Conservation (phyloP, 2,888 invertebrate genomes). For the Apodemia hepburni region DNA sequence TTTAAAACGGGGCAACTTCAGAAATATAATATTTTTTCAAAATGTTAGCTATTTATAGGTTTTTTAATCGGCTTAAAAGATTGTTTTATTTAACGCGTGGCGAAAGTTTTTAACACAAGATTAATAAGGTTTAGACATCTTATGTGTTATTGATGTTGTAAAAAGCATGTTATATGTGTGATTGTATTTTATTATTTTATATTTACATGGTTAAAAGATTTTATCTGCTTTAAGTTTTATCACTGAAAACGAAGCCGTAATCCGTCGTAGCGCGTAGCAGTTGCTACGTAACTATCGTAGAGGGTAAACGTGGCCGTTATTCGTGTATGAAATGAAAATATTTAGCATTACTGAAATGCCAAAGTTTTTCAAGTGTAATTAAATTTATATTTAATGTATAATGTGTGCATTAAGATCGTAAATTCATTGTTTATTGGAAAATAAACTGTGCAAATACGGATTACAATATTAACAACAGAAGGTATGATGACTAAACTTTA, state of each 20-base stretch:
- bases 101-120: neutral
- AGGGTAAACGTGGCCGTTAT: conserved; percentile 32
- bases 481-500: conserved; percentile 14
- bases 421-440: neutral
- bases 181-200: neutral
- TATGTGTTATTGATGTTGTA: conserved; percentile 12
- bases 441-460: neutral
- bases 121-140: neutral
- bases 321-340: neutral
- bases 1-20: neutral
- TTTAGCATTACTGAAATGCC: neutral
- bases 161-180: conserved; percentile 1
- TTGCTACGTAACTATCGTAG: conserved; percentile 54
- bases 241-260: conserved; percentile 17
- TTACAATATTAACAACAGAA: neutral
- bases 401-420: no score
- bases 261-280: conserved; percentile 47
- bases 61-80: neutral
- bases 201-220: conserved; percentile 10
- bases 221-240: conserved; percentile 7
- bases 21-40: neutral
- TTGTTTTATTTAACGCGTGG: neutral
- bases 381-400: neutral
- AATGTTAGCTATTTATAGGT: neutral
- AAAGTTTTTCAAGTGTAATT: neutral